Evolutionary conservation across 2,797 vertebrate species (phyloP).

Genomic region (Pseudomugil gertrudae): DNA sequence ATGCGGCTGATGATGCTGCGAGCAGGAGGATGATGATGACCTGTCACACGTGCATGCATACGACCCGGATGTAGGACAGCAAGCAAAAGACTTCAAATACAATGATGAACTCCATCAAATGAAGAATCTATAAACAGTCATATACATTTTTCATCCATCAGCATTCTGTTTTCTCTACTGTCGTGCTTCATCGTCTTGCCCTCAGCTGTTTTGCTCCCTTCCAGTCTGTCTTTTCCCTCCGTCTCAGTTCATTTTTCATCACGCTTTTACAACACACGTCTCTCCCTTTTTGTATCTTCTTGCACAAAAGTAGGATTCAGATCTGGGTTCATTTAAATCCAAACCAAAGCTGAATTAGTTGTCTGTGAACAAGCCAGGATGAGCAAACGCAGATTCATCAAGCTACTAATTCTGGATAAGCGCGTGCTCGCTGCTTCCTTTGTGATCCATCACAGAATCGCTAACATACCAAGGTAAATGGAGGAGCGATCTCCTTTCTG

Average conservation of each 20-base stretch:
- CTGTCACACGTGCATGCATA: conserved; percentile 11
- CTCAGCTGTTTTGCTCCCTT: not conserved
- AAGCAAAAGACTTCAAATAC: conserved; percentile 10
- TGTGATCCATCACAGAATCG: no score
- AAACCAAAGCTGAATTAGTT: no score
- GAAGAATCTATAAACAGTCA: not conserved
- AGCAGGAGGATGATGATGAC: conserved; percentile 12
- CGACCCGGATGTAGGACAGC: conserved; percentile 1
- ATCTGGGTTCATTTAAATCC: no score
- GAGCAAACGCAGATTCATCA: no score
- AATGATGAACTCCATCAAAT: conserved; percentile 1
- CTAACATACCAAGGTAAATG: no score
- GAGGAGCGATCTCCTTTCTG: no score
- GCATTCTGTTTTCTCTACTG: conserved; percentile 37
- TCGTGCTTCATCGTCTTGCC: conserved; percentile 6
- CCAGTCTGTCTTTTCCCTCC: conserved; percentile 1
- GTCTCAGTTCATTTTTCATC: conserved; percentile 18
- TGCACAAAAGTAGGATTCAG: no score
- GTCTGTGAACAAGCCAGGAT: no score
- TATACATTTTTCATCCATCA: conserved; percentile 23
- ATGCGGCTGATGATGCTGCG: conserved; percentile 9
- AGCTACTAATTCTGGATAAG: no score
- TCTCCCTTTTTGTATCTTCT: not conserved
- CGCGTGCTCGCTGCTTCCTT: no score
- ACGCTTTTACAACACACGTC: conserved; percentile 12